Percentiles rank a stretch among this genome's conserved stretches.
phyloP scores from a whole-genome alignment of 2,888 invertebrate species.

The Cactoblastis cactorum region DNA sequence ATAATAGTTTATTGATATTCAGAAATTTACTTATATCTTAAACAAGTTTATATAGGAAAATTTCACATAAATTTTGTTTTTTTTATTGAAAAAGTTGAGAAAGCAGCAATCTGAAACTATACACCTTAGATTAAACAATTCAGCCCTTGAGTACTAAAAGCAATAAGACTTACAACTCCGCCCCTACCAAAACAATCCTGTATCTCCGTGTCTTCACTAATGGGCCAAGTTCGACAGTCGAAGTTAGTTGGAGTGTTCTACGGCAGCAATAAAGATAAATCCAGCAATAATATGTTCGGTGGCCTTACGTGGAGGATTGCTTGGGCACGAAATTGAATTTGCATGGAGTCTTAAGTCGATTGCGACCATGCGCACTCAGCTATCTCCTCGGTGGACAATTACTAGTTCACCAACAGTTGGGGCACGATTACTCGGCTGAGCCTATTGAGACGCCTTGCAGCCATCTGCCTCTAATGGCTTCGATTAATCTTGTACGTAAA shows the following conservation, averaged over 20 bases:
- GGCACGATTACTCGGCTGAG: slow-evolving; percentile 52
- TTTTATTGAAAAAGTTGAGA: background rate
- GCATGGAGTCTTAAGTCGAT: slow-evolving; percentile 77
- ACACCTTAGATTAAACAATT: slow-evolving; percentile 73
- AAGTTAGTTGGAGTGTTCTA: slow-evolving; percentile 78
- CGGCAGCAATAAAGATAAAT: slow-evolving; percentile 79
- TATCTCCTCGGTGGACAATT: slow-evolving; percentile 61
- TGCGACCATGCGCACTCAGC: slow-evolving; percentile 56
- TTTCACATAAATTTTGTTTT: background rate
- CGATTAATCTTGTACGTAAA: slow-evolving; percentile 11
- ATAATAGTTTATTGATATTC: too few relatives aligned
- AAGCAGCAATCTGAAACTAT: slow-evolving; percentile 38
- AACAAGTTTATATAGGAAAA: too few relatives aligned
- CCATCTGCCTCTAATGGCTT: slow-evolving; percentile 14
- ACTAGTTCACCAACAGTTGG: slow-evolving; percentile 57
- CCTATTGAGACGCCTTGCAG: slow-evolving; percentile 35
- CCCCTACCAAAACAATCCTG: slow-evolving; percentile 77
- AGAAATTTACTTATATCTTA: too few relatives aligned
- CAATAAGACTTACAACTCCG: slow-evolving; percentile 78
- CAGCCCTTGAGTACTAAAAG: slow-evolving; percentile 70
- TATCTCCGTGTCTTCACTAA: slow-evolving; percentile 78
- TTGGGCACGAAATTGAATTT: slow-evolving; percentile 78
- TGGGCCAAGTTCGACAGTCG: slow-evolving; percentile 78
- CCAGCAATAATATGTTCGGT: slow-evolving; percentile 78
- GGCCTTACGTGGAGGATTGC: slow-evolving; percentile 74